Conservation (phyloP, 2,113 vertebrate species). For the Galeopterus variegatus region DNA sequence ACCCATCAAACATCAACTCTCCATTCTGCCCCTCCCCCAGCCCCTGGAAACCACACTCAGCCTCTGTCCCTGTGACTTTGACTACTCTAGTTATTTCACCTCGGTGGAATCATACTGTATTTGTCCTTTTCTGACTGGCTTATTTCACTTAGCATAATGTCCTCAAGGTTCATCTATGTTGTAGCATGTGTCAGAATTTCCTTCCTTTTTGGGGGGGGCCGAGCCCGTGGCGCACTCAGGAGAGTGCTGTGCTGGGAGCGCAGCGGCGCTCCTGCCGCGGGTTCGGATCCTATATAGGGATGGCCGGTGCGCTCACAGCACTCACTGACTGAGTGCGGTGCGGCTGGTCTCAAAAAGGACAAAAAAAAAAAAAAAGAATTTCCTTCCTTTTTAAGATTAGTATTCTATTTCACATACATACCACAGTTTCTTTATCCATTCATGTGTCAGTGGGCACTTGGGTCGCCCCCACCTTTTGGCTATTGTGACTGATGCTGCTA, state of each 20-base stretch:
- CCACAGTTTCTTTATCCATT: not conserved
- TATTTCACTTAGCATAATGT: not conserved
- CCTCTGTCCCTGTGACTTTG: not conserved
- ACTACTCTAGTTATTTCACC: not conserved
- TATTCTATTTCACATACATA: not conserved
- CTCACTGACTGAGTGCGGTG: no score
- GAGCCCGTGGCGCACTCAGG: no score
- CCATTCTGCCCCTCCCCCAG: rapidly evolving
- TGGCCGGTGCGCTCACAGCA: no score
- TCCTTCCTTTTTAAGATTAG: not conserved
- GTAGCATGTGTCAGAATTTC: not conserved
- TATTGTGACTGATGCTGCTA: not conserved
- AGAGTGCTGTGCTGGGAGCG: no score
- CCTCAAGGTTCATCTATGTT: not conserved
- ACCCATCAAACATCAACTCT: not conserved
- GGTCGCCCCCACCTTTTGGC: not conserved
- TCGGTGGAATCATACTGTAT: not conserved
- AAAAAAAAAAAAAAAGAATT: no score
- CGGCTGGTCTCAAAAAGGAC: no score
- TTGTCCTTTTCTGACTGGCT: not conserved
- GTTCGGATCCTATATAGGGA: no score
- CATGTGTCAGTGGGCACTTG: no score
- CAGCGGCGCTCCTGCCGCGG: no score
- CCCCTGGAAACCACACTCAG: not conserved
- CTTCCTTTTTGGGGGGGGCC: no score